phyloP scores from a whole-genome alignment of 2,797 vertebrate species.

The Hozukius guyotensis region DNA sequence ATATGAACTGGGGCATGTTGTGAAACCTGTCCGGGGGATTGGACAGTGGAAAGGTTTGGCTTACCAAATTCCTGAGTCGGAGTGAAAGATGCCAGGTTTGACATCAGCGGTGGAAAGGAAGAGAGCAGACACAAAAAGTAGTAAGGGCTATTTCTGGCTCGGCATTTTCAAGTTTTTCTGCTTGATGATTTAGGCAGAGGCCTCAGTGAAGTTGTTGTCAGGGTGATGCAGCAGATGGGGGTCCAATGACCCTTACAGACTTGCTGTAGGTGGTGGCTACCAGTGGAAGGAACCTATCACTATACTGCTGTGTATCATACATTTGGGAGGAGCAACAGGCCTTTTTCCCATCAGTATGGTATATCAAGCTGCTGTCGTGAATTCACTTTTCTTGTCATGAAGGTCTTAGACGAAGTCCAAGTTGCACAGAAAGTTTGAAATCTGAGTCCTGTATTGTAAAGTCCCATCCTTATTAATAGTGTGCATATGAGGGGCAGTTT shows the following conservation, averaged over 20 bases:
- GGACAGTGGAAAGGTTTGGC: constrained; percentile 64
- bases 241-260: constrained; percentile 38
- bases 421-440: neutral
- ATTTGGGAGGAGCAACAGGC: constrained; percentile 22
- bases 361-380: constrained; percentile 5
- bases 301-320: neutral
- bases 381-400: neutral
- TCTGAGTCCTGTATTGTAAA: neutral
- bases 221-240: constrained; percentile 26
- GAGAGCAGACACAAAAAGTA: constrained; percentile 33
- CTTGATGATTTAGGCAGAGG: constrained; percentile 67
- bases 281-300: constrained; percentile 12
- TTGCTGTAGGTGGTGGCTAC: constrained; percentile 1
- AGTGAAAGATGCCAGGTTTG: constrained; percentile 67
- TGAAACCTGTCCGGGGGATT: constrained; percentile 44
- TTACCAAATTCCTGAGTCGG: constrained; percentile 57
- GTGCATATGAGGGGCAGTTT: neutral
- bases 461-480: neutral
- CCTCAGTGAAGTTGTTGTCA: constrained; percentile 39
- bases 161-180: constrained; percentile 42
- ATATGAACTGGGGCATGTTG: constrained; percentile 47
- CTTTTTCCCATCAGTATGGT: constrained; percentile 31
- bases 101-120: constrained; percentile 53
- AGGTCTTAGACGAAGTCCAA: neutral
- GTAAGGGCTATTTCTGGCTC: constrained; percentile 53